Conservation (phyloP, 1,140 invertebrate species). For the Diuraphis noxia region DNA sequence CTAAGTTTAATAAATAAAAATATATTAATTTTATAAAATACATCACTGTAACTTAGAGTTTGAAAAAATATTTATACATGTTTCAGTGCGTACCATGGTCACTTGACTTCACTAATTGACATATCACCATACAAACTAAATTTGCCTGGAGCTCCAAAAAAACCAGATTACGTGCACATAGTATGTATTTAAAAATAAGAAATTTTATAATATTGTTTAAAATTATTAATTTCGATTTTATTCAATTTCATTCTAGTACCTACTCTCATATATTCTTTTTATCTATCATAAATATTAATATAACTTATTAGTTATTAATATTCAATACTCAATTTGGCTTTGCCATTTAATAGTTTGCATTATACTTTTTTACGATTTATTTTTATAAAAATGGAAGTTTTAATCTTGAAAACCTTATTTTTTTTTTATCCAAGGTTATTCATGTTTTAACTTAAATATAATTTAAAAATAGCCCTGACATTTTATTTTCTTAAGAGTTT, state of each 20-base stretch:
- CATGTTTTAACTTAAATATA: background rate
- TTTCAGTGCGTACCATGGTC: slow-evolving; percentile 97
- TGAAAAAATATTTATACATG: slow-evolving; percentile 60
- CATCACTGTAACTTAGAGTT: background rate
- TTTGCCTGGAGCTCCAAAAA: slow-evolving; percentile 73
- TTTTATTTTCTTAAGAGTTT: background rate
- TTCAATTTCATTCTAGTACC: background rate
- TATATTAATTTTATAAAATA: background rate
- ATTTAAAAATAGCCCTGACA: background rate
- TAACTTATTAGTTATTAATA: background rate
- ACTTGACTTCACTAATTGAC: slow-evolving; percentile 91
- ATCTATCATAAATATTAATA: background rate
- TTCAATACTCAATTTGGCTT: background rate
- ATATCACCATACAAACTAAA: slow-evolving; percentile 98
- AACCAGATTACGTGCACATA: slow-evolving; percentile 92
- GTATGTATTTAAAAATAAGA: slow-evolving; percentile 5
- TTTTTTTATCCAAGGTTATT: background rate
- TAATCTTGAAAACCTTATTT: background rate
- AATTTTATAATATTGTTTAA: background rate
- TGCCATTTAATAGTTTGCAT: background rate
- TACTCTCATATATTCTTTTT: background rate
- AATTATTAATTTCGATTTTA: background rate
- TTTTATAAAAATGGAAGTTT: background rate
- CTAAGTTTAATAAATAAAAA: background rate
- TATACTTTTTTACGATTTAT: background rate